Evolutionary conservation across 2,113 vertebrate genomes (phyloP), one percentile per base, ranked within the genome.

Genomic region (Carassius gibelio): DNA sequence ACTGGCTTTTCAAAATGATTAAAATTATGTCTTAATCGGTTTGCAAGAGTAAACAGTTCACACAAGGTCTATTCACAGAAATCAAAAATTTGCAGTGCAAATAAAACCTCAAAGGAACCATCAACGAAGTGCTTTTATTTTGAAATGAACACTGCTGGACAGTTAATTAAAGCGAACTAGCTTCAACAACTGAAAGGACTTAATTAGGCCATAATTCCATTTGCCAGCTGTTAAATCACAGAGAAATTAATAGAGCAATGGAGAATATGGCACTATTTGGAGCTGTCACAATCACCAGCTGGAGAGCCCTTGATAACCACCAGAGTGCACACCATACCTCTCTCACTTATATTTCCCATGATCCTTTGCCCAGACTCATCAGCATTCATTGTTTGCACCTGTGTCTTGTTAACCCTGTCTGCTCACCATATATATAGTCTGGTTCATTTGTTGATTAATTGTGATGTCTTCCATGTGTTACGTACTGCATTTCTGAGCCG

Each of bases 121-220:
- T 61, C 26, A 3, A 0, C 0, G 5, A 17, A 81, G 50, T 34
- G 45, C 79, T 76, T 68, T 86, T 69, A 82, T 82, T 82, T 62
- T 86, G 61, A 86, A 82, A 86, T 85, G 48, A 59, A 38, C 7
- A 5, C 42, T 13, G 34, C 19, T 36, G 74, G 75, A 66, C 57
- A 59, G 75, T 78, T 78, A 0, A 38, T 78, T 59, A 38, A n/a
- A 36, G 19, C 19, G 10, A 78, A 17, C 19, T 79, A 30, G 3
- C 36, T 23, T 11, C 55, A 61, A 42, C 30, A 61, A 1, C 21
- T 79, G 21, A 42, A 61, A 42, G 30, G 55, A 61, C 55, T 79
- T 42, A n/a, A 62, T 23, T 79, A 62, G 76, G 36, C 34, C 55
- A 79, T 23, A 42, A 42, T 23, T 3, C 19, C 30, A 55, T 76